A percentile compares a stretch with the other conserved stretches of the same genome.
Evolutionary conservation across 2,113 vertebrate genomes (phyloP).

Genomic region (Castor canadensis): DNA sequence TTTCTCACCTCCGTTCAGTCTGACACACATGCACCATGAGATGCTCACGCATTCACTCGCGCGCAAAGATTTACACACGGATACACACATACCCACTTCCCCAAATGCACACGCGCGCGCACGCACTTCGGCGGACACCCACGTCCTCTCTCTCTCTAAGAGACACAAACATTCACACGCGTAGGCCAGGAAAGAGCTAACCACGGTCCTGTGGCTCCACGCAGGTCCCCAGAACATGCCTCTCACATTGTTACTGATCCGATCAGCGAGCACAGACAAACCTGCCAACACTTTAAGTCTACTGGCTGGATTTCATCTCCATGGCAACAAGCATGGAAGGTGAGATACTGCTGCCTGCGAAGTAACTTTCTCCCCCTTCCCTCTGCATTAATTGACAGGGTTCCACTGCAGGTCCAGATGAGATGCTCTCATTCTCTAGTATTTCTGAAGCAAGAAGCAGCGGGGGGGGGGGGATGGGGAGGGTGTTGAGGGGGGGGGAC

Average conservation of each 20-base stretch:
- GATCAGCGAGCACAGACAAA: constrained; percentile 51
- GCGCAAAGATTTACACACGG: constrained; percentile 25
- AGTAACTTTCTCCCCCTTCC: constrained; percentile 71
- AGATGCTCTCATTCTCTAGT: constrained; percentile 15
- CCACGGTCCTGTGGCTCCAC: constrained; percentile 55
- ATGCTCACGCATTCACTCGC: background rate
- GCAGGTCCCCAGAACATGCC: constrained; percentile 52
- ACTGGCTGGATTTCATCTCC: constrained; percentile 71
- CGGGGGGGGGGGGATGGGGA: background rate
- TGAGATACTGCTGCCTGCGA: constrained; percentile 61
- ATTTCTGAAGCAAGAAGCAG: constrained; percentile 32
- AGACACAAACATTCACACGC: constrained; percentile 42
- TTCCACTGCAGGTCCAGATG: constrained; percentile 22
- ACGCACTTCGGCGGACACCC: background rate
- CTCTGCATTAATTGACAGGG: constrained; percentile 25
- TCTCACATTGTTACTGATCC: constrained; percentile 24
- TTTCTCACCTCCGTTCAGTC: background rate
- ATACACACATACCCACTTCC: background rate
- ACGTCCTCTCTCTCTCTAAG: constrained; percentile 27
- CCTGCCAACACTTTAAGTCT: constrained; percentile 58
- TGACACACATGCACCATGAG: background rate
- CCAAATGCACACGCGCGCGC: constrained; percentile 27
- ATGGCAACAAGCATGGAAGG: constrained; percentile 78
- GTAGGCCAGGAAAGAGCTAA: constrained; percentile 60
- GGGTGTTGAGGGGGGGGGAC: background rate